These are phyloP conservation scores for Eutolmus rufibarbis DNA, from an alignment of 2,888 invertebrate species.

Conservation along the genomic window DNA sequence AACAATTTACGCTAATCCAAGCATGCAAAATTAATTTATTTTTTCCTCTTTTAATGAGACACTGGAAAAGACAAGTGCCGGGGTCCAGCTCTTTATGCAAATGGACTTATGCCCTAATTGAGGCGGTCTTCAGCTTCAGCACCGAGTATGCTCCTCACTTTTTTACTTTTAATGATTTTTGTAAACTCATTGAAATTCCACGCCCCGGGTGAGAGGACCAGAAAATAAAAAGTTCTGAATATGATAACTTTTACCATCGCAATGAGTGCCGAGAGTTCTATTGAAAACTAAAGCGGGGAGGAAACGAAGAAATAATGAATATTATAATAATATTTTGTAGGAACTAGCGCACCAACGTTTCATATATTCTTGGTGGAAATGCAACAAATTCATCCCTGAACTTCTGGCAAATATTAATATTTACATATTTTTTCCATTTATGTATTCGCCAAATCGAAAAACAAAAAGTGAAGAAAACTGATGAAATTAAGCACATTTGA, in stretches of 20 bases:
- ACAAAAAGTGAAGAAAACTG: no score
- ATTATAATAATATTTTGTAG: neutral
- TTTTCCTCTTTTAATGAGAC: neutral
- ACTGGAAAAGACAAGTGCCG: neutral
- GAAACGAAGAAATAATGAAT: neutral
- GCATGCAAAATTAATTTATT: constrained; percentile 1
- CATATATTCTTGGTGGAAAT: neutral
- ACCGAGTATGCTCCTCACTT: neutral
- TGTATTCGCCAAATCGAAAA: no score
- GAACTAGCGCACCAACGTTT: neutral
- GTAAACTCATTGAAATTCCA: neutral
- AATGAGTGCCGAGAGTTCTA: neutral
- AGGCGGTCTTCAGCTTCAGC: neutral
- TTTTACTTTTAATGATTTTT: neutral
- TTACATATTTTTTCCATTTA: neutral
- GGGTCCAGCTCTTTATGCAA: neutral
- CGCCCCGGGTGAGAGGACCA: neutral
- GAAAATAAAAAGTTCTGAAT: neutral
- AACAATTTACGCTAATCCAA: constrained; percentile 1
- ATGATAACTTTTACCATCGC: neutral
- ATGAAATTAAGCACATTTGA: no score
- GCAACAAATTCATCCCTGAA: neutral
- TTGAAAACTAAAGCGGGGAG: neutral
- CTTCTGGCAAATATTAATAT: neutral
- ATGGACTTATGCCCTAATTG: neutral